Conservation (phyloP, 2,888 invertebrate genomes). For the Lacanobia oleracea region DNA sequence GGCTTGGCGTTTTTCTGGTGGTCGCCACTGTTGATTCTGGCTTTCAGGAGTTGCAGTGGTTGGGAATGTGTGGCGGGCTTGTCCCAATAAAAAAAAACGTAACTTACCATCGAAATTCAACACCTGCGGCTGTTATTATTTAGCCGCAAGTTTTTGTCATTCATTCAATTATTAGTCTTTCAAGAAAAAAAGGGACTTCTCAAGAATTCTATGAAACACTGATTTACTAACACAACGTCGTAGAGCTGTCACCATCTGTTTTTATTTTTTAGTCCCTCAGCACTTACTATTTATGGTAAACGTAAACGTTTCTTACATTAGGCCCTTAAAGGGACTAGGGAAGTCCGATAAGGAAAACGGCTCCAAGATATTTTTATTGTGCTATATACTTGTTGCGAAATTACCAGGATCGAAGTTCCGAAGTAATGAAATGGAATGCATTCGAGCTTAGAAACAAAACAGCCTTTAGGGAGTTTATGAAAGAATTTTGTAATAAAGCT, state of each 20-base stretch:
- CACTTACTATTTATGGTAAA: constrained; percentile 66
- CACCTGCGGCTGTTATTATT: too few relatives aligned
- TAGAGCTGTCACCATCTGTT: constrained; percentile 58
- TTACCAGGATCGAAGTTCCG: constrained; percentile 54
- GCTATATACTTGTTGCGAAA: constrained; percentile 52
- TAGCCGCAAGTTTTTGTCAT: too few relatives aligned
- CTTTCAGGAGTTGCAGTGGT: too few relatives aligned
- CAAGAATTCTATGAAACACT: constrained; percentile 35
- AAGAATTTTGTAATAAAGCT: constrained; percentile 44
- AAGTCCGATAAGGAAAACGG: constrained; percentile 63
- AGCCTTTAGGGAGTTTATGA: constrained; percentile 39
- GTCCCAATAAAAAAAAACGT: too few relatives aligned
- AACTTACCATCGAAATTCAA: too few relatives aligned
- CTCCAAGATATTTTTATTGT: constrained; percentile 58
- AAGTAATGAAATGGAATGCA: constrained; percentile 62
- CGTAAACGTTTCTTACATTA: constrained; percentile 65
- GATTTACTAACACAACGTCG: constrained; percentile 19
- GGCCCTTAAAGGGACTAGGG: constrained; percentile 57
- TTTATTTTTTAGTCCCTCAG: constrained; percentile 59
- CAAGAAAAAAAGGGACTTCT: not conserved
- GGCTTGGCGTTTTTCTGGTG: too few relatives aligned
- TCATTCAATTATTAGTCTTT: not conserved
- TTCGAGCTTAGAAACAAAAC: constrained; percentile 20
- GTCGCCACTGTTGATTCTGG: too few relatives aligned
- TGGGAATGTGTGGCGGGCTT: too few relatives aligned